Evolutionary conservation across 1,140 invertebrate genomes (phyloP), one percentile per base, ranked within the genome.

Genomic region (Phymorhynchus buccinoides): DNA sequence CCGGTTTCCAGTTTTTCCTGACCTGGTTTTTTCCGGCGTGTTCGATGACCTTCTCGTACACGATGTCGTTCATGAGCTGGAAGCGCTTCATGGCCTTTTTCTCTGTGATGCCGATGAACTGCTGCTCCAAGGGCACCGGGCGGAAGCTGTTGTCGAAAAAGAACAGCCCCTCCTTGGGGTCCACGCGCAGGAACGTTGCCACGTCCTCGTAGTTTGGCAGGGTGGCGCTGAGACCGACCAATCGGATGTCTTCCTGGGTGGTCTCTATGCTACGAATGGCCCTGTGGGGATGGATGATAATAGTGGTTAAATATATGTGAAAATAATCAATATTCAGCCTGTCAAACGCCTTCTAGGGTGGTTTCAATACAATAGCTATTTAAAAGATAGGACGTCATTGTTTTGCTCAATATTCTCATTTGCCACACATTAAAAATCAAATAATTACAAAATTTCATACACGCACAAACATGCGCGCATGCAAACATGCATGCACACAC

Each of bases 21-120:
- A 99, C 97, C 95, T 99, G 99, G 95, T 99, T 99, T 90, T 97
- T 96, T 0, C 98, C 99, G 27, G 98, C 99, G 93, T 99, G 97
- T 90, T 99, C 98, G 96, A 99, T 98, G 0, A 99, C 97, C 94
- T 99, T 99, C 90, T 99, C 98, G 93, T 99, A 99, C 0, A 99
- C 97, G 89, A 99, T 98, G 91, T 99, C 99, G 93, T 99, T 99
- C 97, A 99, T 99, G 27, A 93, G 96, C 93, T 99, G 98, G 92
- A 98, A 99, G 62, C 99, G 94, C 92, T 99, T 99, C 6, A 99
- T 93, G 1, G 98, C 98, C 92, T 99, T 99, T 93, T 99, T 99
- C 93, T 99, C 99, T 0, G 98, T 99, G 14, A 99, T 97, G 83
- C 99, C 99, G 92, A 99, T 99, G 91, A 99, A 99, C 92, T 99